A percentile compares a stretch with the other conserved stretches of the same genome.
Conservation (phyloP, 2,888 invertebrate genomes). For the Cheiracanthium punctorium region DNA sequence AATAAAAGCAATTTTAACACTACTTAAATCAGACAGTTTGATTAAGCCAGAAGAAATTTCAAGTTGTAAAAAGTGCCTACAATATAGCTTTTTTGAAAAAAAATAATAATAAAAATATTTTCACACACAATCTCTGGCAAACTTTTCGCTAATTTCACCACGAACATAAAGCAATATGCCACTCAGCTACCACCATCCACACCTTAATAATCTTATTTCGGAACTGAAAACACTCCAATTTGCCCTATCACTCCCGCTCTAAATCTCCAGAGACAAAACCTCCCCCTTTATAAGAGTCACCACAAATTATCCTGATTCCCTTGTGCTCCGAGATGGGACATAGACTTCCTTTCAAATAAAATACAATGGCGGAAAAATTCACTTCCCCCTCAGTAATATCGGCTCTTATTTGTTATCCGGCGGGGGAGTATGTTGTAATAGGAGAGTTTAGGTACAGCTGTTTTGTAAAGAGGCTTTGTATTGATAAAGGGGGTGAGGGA, state of each 20-base stretch:
- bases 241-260: background rate
- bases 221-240: background rate
- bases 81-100: no score
- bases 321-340: conserved; percentile 1
- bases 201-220: conserved; percentile 1
- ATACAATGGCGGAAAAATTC: conserved; percentile 16
- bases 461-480: conserved; percentile 9
- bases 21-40: no score
- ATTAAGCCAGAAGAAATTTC: no score
- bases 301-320: conserved; percentile 32
- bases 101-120: no score
- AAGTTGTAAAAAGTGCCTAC: no score
- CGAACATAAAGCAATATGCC: no score
- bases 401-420: conserved; percentile 17
- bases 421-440: conserved; percentile 1
- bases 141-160: no score
- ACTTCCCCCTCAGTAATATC: conserved; percentile 7
- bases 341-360: conserved; percentile 11
- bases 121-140: no score
- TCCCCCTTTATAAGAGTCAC: conserved; percentile 17
- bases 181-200: background rate
- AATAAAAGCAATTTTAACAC: no score
- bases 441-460: conserved; percentile 17
- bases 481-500: conserved; percentile 10
- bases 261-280: conserved; percentile 13